These are phyloP conservation scores for Diadegma fenestrale DNA, from an alignment of 2,888 invertebrate genomes.

Conservation along the genomic window DNA sequence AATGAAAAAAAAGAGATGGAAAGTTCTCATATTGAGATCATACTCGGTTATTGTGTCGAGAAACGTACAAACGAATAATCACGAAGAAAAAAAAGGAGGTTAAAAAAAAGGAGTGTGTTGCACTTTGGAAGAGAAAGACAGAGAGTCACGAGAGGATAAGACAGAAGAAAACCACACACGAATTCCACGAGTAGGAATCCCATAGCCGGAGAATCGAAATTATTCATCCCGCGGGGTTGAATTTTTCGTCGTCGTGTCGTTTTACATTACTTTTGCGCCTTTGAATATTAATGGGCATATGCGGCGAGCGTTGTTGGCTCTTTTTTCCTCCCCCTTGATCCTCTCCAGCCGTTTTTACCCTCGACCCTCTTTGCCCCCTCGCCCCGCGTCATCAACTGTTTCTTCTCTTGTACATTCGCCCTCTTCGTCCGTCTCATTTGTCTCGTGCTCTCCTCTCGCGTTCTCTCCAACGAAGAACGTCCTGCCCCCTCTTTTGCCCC, in stretches of 20 bases:
- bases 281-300: conserved; percentile 85
- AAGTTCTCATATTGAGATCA: conserved; percentile 42
- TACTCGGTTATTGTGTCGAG: conserved; percentile 58
- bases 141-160: conserved; percentile 58
- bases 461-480: conserved; percentile 40
- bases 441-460: conserved; percentile 42
- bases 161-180: conserved; percentile 67
- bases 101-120: conserved; percentile 57
- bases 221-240: conserved; percentile 81
- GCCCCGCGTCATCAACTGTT: conserved; percentile 28
- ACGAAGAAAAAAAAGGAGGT: conserved; percentile 55
- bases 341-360: conserved; percentile 20
- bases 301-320: conserved; percentile 76
- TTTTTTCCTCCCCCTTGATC: conserved; percentile 29
- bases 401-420: conserved; percentile 41
- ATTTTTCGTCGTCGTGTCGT: conserved; percentile 82
- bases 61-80: conserved; percentile 41
- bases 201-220: conserved; percentile 81
- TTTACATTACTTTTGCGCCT: conserved; percentile 85
- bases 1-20: conserved; percentile 18
- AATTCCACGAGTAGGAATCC: conserved; percentile 70
- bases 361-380: conserved; percentile 20
- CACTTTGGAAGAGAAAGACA: conserved; percentile 60
- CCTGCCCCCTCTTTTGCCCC: not conserved
- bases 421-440: conserved; percentile 44